Percentiles rank a stretch among this genome's conserved stretches.
phyloP scores from a whole-genome alignment of 2,888 invertebrate genomes.

The Anthophora plumipes region DNA sequence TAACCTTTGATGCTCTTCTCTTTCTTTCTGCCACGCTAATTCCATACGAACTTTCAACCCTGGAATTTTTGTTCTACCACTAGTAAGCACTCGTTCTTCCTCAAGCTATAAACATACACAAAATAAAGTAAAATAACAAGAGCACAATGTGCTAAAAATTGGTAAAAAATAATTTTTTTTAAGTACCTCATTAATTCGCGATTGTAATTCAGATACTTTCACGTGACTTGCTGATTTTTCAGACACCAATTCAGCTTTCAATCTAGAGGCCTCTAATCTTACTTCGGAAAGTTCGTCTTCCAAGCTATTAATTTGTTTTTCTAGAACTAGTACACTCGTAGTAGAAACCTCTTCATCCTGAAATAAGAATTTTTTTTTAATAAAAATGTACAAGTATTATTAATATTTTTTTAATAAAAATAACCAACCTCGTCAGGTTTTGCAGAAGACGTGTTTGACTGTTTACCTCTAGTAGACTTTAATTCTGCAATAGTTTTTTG shows the following conservation, averaged over 20 bases:
- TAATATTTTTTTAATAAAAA: neutral
- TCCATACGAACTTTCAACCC: slow-evolving; percentile 95
- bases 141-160: neutral
- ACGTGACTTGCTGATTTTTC: slow-evolving; percentile 95
- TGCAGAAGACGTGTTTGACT: slow-evolving; percentile 87
- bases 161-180: neutral
- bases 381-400: neutral
- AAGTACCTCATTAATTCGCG: slow-evolving; percentile 91
- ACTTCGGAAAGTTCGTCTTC: slow-evolving; percentile 96
- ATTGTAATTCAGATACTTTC: slow-evolving; percentile 94
- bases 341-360: slow-evolving; percentile 67
- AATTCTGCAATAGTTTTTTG: slow-evolving; percentile 93
- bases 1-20: slow-evolving; percentile 95
- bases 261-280: slow-evolving; percentile 91
- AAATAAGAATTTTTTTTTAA: neutral
- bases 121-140: neutral
- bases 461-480: slow-evolving; percentile 85
- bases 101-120: slow-evolving; percentile 88
- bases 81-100: slow-evolving; percentile 93
- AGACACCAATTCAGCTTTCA: slow-evolving; percentile 95
- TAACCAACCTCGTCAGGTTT: slow-evolving; percentile 89
- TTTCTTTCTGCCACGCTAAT: slow-evolving; percentile 96
- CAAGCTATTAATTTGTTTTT: slow-evolving; percentile 93
- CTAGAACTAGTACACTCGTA: slow-evolving; percentile 89
- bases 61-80: slow-evolving; percentile 93